Evolutionary conservation across 2,888 invertebrate genomes (phyloP).

Genomic region (Platycheirus rosarum): DNA sequence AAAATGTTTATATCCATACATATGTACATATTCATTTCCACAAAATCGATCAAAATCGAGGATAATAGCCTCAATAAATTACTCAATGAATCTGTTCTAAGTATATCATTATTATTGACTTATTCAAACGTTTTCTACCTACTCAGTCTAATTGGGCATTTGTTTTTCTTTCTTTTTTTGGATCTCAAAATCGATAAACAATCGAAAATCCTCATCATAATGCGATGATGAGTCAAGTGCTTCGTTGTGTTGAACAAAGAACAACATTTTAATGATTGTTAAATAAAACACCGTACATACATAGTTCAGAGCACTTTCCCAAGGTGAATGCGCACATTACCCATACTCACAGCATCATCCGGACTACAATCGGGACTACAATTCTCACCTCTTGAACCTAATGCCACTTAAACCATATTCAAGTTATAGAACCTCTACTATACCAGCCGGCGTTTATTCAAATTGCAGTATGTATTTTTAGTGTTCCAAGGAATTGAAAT

Average conservation of each 20-base stretch:
- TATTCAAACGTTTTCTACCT: constrained; percentile 35
- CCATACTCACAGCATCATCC: neutral
- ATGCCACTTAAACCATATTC: constrained; percentile 66
- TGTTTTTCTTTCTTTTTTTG: no score
- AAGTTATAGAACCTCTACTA: constrained; percentile 37
- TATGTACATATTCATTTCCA: no score
- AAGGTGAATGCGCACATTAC: constrained; percentile 22
- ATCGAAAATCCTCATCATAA: neutral
- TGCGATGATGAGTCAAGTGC: constrained; percentile 40
- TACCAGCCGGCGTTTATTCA: constrained; percentile 53
- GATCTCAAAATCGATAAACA: constrained; percentile 31
- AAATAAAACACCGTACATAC: constrained; percentile 18
- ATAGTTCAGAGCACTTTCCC: constrained; percentile 19
- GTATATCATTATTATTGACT: constrained; percentile 10
- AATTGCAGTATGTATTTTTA: constrained; percentile 66
- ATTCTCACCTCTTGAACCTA: constrained; percentile 58
- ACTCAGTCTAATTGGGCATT: constrained; percentile 29
- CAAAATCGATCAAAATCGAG: no score
- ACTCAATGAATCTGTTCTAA: no score
- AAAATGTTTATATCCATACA: no score
- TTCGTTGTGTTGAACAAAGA: constrained; percentile 24
- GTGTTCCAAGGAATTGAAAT: constrained; percentile 65
- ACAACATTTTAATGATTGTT: constrained; percentile 37
- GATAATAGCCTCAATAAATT: no score
- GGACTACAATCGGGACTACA: constrained; percentile 1